Conservation (phyloP, 2,797 vertebrate genomes). For the Sciaenops ocellatus region DNA sequence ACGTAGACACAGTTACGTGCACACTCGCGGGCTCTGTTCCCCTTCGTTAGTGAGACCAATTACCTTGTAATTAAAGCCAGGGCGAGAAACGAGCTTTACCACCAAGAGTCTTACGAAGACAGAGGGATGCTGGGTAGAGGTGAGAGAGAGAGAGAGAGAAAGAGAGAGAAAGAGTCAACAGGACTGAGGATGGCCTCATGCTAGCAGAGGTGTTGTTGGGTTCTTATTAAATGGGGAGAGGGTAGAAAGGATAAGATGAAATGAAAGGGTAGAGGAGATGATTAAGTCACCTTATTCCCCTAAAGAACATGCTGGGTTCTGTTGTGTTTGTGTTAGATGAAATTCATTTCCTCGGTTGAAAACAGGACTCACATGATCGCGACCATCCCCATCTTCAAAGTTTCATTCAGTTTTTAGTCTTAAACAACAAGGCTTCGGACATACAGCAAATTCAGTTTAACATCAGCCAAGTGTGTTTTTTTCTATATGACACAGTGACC, state of each 20-base stretch:
- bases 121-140: conserved; percentile 23
- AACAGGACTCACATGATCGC: background rate
- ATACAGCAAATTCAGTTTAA: conserved; percentile 4
- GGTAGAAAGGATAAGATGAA: conserved; percentile 31
- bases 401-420: conserved; percentile 20
- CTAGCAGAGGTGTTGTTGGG: conserved; percentile 33
- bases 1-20: background rate
- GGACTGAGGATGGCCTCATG: conserved; percentile 19
- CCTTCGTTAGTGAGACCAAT: conserved; percentile 63
- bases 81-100: conserved; percentile 58
- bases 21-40: conserved; percentile 19
- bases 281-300: conserved; percentile 44
- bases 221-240: conserved; percentile 49
- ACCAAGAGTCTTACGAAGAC: conserved; percentile 36
- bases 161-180: background rate
- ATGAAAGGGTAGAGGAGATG: conserved; percentile 40
- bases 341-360: conserved; percentile 30
- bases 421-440: conserved; percentile 24
- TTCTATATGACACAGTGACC: conserved; percentile 7
- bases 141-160: conserved; percentile 9
- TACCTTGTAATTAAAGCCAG: conserved; percentile 71
- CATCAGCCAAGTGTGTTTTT: conserved; percentile 24
- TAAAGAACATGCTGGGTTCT: conserved; percentile 14
- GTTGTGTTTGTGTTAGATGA: conserved; percentile 12
- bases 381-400: conserved; percentile 5